Base-by-base conservation (phyloP, 2,113 vertebrate genomes). In the Dendropsophus ebraccatus region DNA sequence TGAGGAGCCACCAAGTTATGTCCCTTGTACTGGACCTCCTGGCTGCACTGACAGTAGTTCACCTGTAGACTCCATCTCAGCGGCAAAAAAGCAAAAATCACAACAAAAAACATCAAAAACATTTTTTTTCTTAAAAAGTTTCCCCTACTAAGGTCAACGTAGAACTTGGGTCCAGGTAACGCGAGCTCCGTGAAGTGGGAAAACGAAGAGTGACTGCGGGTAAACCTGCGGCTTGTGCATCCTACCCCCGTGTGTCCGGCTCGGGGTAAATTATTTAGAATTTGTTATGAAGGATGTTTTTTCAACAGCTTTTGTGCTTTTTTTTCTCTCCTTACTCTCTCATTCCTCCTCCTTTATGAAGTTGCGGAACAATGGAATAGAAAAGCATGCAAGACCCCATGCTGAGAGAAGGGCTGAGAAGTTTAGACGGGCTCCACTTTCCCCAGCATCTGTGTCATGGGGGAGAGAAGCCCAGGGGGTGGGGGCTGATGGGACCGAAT, bases 301-400 rank as follows among this genome's bases (percentile, higher is more conserved):
- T 91, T 89, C 87, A 88, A 90, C 87, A 88, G 88, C 90, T 91
- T 87, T 92, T 91, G 92, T 91, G 88, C 88, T 90, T 88, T 89
- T 89, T 84, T 89, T 89, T 84, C 41, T 87, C 9, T 12, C 32
- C 35, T 4, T 23, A 87, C n/a, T 74, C 67, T 74, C 90, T 91
- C 90, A 90, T 91, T 91, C 89, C 90, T 88, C 90, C 87, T 88
- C 89, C 82, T 81, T 90, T 85, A 89, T 91, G 78, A 87, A 90
- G 83, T 85, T 86, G 90, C 88, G 81, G 87, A 83, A 90, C 90
- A 94, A 91, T 94, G 92, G 93, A 91, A 93, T 92, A 91, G 92
- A 92, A 94, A 95, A 93, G 94, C 91, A 92, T 94, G 92, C 91
- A 91, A 70, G 93, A 93, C 94, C 92, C 92, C 95, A 95, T 95